Evolutionary conservation across 1,140 invertebrate genomes (phyloP), one percentile per base, ranked within the genome.

Genomic region (Olivierus martensii): DNA sequence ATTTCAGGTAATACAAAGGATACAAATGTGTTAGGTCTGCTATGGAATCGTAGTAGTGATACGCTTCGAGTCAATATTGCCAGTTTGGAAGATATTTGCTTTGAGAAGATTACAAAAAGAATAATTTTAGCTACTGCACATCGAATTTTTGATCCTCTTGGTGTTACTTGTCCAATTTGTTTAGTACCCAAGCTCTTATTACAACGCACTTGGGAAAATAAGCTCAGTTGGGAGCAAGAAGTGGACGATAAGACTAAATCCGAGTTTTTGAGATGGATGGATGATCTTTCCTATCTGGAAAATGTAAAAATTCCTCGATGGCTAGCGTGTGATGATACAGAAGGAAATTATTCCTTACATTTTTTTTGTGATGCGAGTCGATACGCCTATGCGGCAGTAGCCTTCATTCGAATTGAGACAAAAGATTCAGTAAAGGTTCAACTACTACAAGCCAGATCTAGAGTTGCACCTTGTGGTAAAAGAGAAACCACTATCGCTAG

Each of bases 71-170:
- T 54, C 44, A 50, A 36, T 15, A 44, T 54, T 11, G 21, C 22
- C 18, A 14, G 46, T 44, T 9, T 46, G 9, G 15, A 48, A 41
- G 34, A 55, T 45, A n/a, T 46, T n/a, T n/a, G 17, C n/a, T 42
- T 42, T 5, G 21, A 21, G 42, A 51, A 51, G 22, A 19, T 46
- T 46, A 52, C 51, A 15, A 52, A 38, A 18, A 52, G 17, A 44
- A 17, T 15, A 19, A 43, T 53, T 35, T 42, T 53, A 36, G 34
- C 42, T 35, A 21, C 51, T 39, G 44, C 19, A n/a, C 43, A 45
- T 46, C 12, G 9, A 34, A 41, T 58, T 10, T 58, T 56, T 43
- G 47, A 58, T 51, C 46, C 47, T 3, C 17, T 56, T 22, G 56
- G 53, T 19, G 12, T 56, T 11, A 39, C 38, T 15, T 38, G 21